phyloP scores from a whole-genome alignment of 2,888 invertebrate species.

The Rapana venosa region DNA sequence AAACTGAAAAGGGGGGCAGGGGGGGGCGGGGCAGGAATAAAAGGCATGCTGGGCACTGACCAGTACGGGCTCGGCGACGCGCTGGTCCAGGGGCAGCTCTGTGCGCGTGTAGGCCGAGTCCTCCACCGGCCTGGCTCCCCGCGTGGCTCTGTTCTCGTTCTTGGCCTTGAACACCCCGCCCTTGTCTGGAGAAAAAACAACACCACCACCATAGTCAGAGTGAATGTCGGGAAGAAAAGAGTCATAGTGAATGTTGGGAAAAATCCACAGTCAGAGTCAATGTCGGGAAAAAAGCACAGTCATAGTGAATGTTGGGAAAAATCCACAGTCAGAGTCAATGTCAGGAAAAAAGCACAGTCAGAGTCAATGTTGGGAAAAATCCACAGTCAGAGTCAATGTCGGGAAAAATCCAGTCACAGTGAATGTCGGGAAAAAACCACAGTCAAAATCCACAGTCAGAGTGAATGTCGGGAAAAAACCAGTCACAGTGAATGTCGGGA shows the following conservation, averaged over 20 bases:
- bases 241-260: neutral
- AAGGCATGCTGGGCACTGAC: constrained; percentile 36
- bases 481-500: too few species aligned
- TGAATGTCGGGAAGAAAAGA: neutral
- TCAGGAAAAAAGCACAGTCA: too few species aligned
- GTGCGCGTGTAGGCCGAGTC: constrained; percentile 42
- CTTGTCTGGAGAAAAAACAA: constrained; percentile 37
- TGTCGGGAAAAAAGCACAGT: too few species aligned
- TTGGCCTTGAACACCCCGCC: constrained; percentile 49
- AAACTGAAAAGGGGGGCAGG: neutral
- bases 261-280: too few species aligned
- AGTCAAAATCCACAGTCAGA: too few species aligned
- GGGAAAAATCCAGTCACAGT: too few species aligned
- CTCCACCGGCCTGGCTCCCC: constrained; percentile 35
- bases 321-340: too few species aligned
- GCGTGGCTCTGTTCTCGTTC: constrained; percentile 39
- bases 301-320: too few species aligned
- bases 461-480: too few species aligned
- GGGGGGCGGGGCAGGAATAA: neutral
- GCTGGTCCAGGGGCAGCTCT: constrained; percentile 43
- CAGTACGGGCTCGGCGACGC: constrained; percentile 37
- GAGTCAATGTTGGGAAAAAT: too few species aligned
- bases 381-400: too few species aligned
- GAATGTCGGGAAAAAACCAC: too few species aligned
- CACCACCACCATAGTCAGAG: neutral